phyloP scores from a whole-genome alignment of 2,888 invertebrate species.

The Nomada goodeniana region DNA sequence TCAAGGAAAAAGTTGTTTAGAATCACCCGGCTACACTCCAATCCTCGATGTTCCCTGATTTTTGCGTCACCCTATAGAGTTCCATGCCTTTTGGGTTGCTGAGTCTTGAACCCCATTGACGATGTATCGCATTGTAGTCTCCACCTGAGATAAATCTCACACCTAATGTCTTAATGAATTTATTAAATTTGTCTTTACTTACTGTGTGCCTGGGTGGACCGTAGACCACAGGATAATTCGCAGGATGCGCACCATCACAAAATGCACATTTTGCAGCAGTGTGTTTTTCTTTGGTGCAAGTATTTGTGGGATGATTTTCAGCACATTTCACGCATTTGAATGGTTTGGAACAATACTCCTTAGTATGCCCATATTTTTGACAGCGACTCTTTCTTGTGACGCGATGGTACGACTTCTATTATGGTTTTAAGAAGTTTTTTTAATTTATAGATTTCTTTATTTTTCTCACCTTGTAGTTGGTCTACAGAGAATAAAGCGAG shows the following conservation, averaged over 20 bases:
- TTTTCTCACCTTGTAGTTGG: conserved; percentile 3
- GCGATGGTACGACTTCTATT: not conserved
- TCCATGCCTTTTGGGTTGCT: too few species aligned
- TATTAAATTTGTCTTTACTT: conserved; percentile 1
- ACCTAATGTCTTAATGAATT: not conserved
- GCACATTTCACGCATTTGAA: conserved; percentile 20
- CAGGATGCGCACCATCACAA: not conserved
- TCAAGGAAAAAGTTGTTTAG: too few species aligned
- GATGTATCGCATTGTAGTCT: not conserved
- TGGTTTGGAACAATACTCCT: not conserved
- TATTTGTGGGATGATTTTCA: conserved; percentile 15
- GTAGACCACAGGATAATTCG: not conserved
- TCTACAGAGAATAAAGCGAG: conserved; percentile 16
- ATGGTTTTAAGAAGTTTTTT: conserved; percentile 14
- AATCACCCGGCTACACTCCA: too few species aligned
- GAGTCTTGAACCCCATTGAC: not conserved
- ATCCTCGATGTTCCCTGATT: too few species aligned
- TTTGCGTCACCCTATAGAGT: too few species aligned
- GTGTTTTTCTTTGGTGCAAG: conserved; percentile 15
- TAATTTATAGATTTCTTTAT: conserved; percentile 14
- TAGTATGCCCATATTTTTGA: conserved; percentile 22
- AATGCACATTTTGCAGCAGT: not conserved
- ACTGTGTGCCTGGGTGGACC: too few species aligned
- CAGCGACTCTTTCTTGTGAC: conserved; percentile 12
- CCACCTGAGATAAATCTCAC: conserved; percentile 1